Evolutionary conservation across 2,113 vertebrate species (phyloP).

Genomic region (Nettapus auritus): DNA sequence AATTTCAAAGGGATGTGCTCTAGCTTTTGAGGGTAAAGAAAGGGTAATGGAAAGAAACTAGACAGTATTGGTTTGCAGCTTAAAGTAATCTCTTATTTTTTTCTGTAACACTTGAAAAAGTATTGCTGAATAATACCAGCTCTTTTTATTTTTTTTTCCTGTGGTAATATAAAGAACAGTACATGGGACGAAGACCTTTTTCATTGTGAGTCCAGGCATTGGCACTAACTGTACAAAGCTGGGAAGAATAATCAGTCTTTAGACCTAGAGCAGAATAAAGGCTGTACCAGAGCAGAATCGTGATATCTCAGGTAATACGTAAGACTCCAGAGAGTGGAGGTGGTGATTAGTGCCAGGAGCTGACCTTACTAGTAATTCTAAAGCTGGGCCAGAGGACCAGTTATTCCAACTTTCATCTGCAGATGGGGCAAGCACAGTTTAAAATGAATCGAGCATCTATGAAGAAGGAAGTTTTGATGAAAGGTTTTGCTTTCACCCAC

Average conservation of each 20-base stretch:
- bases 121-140: background rate
- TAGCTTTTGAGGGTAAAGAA: background rate
- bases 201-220: background rate
- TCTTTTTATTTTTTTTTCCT: background rate
- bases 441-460: background rate
- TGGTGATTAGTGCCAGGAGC: background rate
- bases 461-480: background rate
- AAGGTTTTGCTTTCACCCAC: background rate
- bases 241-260: background rate
- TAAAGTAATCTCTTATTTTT: background rate
- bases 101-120: background rate
- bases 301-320: background rate
- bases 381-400: background rate
- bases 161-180: background rate
- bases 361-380: background rate
- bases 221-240: background rate
- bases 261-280: background rate
- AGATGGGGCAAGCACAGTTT: conserved; percentile 44
- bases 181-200: background rate
- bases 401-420: conserved; percentile 41
- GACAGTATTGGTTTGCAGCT: background rate
- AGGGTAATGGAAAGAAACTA: background rate
- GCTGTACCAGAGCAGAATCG: background rate
- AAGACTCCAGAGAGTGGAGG: background rate
- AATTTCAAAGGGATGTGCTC: background rate